A percentile compares a stretch with the other conserved stretches of the same genome.
Evolutionary conservation across 2,797 vertebrate species (phyloP).

Genomic region (Pteropus rufus): DNA sequence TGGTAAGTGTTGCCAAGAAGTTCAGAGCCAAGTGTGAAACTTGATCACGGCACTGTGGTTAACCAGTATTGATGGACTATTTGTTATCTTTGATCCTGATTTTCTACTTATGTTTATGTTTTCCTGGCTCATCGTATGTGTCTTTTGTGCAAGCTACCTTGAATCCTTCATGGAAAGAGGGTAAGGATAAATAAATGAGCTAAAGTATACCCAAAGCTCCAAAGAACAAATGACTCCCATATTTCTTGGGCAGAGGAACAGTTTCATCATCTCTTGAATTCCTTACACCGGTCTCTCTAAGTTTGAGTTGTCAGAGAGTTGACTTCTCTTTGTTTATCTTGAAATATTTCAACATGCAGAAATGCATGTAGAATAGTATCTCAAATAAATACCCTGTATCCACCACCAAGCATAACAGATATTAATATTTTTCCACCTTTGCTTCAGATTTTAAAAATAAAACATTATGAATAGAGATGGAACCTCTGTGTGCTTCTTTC

Average conservation of each 20-base stretch:
- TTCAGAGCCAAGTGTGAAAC: slow-evolving; percentile 59
- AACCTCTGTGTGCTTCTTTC: background rate
- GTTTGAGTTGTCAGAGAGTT: background rate
- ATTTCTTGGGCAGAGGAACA: background rate
- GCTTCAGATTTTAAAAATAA: slow-evolving; percentile 55
- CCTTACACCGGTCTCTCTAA: background rate
- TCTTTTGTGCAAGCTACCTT: background rate
- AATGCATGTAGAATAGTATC: background rate
- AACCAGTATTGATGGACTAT: slow-evolving; percentile 38
- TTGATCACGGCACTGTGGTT: slow-evolving; percentile 5
- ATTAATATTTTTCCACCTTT: slow-evolving; percentile 55
- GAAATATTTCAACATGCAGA: slow-evolving; percentile 45
- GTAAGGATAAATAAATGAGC: slow-evolving; percentile 1
- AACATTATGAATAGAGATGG: background rate
- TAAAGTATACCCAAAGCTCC: background rate
- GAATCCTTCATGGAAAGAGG: background rate
- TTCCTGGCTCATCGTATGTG: background rate
- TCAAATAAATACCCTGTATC: slow-evolving; percentile 45
- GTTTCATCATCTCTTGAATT: slow-evolving; percentile 12
- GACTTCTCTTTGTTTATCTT: slow-evolving; percentile 48
- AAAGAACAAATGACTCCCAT: background rate
- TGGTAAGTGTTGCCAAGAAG: slow-evolving; percentile 47
- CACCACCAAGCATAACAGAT: slow-evolving; percentile 43
- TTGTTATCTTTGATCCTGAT: slow-evolving; percentile 52
- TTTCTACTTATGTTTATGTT: slow-evolving; percentile 47